phyloP scores from a whole-genome alignment of 2,113 vertebrate species.

The Antigone vipio region DNA sequence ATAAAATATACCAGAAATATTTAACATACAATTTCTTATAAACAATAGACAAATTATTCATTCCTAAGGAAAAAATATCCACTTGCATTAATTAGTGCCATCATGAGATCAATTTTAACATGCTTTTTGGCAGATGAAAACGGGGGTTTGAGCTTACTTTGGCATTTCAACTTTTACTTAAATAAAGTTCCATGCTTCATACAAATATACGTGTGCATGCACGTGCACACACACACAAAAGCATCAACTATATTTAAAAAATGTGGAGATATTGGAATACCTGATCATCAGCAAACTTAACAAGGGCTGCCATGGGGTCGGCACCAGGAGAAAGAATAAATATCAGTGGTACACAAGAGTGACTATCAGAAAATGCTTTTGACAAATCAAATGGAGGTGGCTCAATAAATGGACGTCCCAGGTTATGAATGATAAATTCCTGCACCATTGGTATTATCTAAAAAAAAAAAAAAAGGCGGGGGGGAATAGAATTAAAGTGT shows the following conservation, averaged over 20 bases:
- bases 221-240: not conserved
- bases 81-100: not conserved
- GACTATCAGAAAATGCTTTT: conserved; percentile 83
- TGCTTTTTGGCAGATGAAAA: not conserved
- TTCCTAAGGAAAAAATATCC: not conserved
- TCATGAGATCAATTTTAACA: not conserved
- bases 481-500: not conserved
- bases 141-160: not conserved
- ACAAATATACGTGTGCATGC: not conserved
- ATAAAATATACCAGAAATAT: not conserved
- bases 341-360: conserved; percentile 82
- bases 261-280: conserved; percentile 37
- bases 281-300: conserved; percentile 88
- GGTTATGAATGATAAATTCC: conserved; percentile 78
- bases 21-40: not conserved
- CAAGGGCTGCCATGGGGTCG: conserved; percentile 85
- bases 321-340: conserved; percentile 85
- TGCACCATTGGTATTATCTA: conserved; percentile 86
- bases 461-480: not conserved
- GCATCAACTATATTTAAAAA: not conserved
- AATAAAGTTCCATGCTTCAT: not conserved
- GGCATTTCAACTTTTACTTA: not conserved
- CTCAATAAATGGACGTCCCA: conserved; percentile 84
- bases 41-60: not conserved
- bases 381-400: conserved; percentile 87